A percentile compares a stretch with the other conserved stretches of the same genome.
phyloP scores from a whole-genome alignment of 2,113 vertebrate species.

The Notarius lentiginosus region DNA sequence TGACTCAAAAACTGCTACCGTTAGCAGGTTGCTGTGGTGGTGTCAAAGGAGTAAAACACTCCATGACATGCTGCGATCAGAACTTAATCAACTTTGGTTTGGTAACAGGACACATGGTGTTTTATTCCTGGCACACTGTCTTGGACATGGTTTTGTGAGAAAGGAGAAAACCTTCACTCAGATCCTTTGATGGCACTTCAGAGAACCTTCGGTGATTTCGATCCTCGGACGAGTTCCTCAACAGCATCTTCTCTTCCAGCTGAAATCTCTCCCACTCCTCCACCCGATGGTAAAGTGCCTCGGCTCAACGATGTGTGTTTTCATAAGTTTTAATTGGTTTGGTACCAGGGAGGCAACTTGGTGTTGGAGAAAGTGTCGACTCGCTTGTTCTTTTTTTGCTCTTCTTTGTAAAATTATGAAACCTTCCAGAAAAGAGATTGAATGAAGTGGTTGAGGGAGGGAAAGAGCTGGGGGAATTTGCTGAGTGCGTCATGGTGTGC shows the following conservation, averaged over 20 bases:
- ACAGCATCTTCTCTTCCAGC: background rate
- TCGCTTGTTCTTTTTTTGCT: background rate
- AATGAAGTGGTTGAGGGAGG: conserved; percentile 29
- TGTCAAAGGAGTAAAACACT: background rate
- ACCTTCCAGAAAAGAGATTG: conserved; percentile 37
- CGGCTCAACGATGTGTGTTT: conserved; percentile 20
- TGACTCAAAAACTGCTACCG: too few relatives aligned
- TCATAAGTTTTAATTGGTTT: conserved; percentile 46
- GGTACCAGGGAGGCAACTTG: background rate
- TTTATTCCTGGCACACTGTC: background rate
- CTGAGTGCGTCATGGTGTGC: conserved; percentile 37
- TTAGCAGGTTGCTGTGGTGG: background rate
- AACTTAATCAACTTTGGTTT: background rate
- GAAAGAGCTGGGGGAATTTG: conserved; percentile 35
- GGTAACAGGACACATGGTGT: background rate
- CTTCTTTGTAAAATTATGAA: conserved; percentile 38
- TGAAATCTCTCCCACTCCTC: background rate
- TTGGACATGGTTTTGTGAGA: background rate
- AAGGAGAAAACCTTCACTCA: background rate
- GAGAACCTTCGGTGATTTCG: background rate
- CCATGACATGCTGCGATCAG: background rate
- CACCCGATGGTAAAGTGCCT: background rate
- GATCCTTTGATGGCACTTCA: background rate
- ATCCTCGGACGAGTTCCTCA: too few relatives aligned
- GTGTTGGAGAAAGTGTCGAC: background rate